A percentile compares a stretch with the other conserved stretches of the same genome.
Conservation (phyloP, 2,113 vertebrate genomes). For the Cheirogaleus medius region DNA sequence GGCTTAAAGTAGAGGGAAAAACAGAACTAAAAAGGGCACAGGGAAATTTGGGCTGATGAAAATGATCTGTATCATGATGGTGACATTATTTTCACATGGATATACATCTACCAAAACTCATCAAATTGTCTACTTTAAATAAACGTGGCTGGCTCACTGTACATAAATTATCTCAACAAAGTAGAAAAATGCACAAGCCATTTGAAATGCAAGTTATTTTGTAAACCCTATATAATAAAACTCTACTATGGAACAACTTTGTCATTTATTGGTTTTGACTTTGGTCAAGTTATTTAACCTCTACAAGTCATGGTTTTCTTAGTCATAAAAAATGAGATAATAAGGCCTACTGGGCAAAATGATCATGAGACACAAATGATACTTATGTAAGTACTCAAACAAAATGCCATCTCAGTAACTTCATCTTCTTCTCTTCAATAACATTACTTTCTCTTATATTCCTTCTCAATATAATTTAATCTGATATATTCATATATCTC, state of each 20-base stretch:
- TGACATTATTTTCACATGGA: background rate
- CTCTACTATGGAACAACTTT: background rate
- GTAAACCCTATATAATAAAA: background rate
- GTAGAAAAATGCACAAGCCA: background rate
- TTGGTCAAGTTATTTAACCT: background rate
- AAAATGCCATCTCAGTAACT: background rate
- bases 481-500: background rate
- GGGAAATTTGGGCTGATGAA: background rate
- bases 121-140: background rate
- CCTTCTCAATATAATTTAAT: background rate
- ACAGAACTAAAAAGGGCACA: background rate
- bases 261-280: background rate
- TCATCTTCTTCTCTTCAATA: background rate
- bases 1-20: background rate
- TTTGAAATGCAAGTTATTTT: background rate
- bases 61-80: background rate
- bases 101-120: background rate
- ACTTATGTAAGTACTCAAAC: background rate
- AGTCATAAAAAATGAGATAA: background rate
- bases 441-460: background rate
- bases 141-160: background rate
- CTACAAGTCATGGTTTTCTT: background rate
- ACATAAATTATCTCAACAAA: background rate
- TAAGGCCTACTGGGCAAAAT: background rate
- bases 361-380: background rate